Evolutionary conservation across 2,888 invertebrate species (phyloP).

Genomic region (Beris chalybata): DNA sequence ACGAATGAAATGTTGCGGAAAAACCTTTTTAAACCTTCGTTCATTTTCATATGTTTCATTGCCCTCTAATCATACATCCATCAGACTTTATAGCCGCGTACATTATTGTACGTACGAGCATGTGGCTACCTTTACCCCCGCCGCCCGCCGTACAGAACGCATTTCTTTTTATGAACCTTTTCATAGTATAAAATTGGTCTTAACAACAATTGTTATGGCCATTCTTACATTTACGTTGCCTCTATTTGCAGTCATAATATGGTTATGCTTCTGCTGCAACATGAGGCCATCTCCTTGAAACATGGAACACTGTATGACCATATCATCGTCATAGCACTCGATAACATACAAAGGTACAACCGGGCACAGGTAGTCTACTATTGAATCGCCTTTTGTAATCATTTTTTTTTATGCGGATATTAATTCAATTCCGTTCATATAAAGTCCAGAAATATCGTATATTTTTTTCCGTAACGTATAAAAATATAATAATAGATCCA

Average conservation of each 20-base stretch:
- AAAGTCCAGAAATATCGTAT: too few relatives aligned
- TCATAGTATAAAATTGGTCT: conserved; percentile 8
- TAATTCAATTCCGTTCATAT: conserved; percentile 5
- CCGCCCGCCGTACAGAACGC: too few relatives aligned
- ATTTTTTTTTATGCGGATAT: conserved; percentile 14
- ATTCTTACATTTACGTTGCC: conserved; percentile 18
- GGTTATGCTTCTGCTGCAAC: conserved; percentile 19
- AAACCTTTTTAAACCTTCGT: too few relatives aligned
- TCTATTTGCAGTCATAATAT: conserved; percentile 21
- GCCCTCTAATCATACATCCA: too few relatives aligned
- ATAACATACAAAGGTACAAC: background rate
- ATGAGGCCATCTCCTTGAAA: background rate
- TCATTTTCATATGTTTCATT: too few relatives aligned
- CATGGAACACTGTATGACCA: background rate
- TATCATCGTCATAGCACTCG: background rate
- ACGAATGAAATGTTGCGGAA: too few relatives aligned
- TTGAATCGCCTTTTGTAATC: conserved; percentile 6
- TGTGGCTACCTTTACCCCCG: too few relatives aligned
- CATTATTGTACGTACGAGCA: too few relatives aligned
- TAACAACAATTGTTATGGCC: conserved; percentile 11
- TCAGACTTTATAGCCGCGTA: too few relatives aligned
- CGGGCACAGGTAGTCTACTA: background rate
- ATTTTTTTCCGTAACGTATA: too few relatives aligned
- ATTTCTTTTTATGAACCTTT: background rate
- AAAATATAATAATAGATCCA: too few relatives aligned